Percentiles rank a stretch among this genome's conserved stretches.
These are phyloP conservation scores for Semicossyphus pulcher DNA, from an alignment of 2,113 vertebrate genomes.

Conservation along the genomic window DNA sequence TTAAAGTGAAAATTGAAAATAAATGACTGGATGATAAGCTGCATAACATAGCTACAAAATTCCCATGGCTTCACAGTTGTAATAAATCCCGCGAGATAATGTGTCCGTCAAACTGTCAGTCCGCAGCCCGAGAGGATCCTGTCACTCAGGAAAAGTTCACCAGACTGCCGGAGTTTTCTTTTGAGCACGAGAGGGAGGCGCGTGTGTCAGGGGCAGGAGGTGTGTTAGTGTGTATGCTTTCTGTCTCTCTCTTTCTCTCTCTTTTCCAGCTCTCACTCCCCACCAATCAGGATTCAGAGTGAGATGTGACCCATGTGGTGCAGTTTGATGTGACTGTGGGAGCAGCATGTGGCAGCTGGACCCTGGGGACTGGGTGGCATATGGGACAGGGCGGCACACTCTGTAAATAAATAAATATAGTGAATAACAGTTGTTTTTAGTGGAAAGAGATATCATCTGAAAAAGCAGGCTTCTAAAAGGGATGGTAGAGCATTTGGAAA, in stretches of 20 bases:
- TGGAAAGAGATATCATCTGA: slow-evolving; percentile 73
- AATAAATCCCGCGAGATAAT: slow-evolving; percentile 5
- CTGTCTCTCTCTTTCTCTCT: background rate
- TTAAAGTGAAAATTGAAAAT: background rate
- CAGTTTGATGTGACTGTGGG: slow-evolving; percentile 34
- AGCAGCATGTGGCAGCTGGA: slow-evolving; percentile 24
- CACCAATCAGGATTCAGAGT: no score
- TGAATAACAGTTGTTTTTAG: slow-evolving; percentile 57
- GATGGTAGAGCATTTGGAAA: background rate
- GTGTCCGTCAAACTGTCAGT: slow-evolving; percentile 5
- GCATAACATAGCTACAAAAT: slow-evolving; percentile 40
- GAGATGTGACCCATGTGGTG: no score
- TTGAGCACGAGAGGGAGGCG: slow-evolving; percentile 28
- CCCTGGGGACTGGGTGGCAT: slow-evolving; percentile 65
- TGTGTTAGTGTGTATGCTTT: background rate
- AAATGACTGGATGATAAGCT: background rate
- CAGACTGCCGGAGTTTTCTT: slow-evolving; percentile 44
- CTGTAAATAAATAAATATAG: slow-evolving; percentile 70
- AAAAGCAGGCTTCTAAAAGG: background rate
- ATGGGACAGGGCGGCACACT: slow-evolving; percentile 59
- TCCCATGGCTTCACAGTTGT: slow-evolving; percentile 19
- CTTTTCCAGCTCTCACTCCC: slow-evolving; percentile 2
- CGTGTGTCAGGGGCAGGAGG: slow-evolving; percentile 28
- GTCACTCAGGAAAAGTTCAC: slow-evolving; percentile 53
- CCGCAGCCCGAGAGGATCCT: slow-evolving; percentile 26